A percentile compares a stretch with the other conserved stretches of the same genome.
These are phyloP conservation scores for Ischnura elegans DNA, from an alignment of 2,888 invertebrate species.

Conservation along the genomic window DNA sequence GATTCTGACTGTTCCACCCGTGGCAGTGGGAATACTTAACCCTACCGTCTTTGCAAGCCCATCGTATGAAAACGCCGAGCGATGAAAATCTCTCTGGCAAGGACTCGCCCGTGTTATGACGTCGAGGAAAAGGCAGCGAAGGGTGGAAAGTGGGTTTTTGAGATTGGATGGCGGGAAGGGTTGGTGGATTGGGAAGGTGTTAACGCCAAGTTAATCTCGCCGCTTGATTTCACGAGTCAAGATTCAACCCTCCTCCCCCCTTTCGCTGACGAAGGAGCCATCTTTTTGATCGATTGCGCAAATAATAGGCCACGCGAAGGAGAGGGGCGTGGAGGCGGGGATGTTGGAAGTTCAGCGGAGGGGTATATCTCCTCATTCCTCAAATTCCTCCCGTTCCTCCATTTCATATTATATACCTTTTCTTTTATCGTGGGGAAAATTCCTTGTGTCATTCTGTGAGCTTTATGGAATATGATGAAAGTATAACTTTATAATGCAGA, in stretches of 20 bases:
- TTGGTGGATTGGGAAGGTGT: background rate
- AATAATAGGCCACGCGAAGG: background rate
- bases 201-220: conserved; percentile 18
- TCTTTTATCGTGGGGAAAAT: too few relatives aligned
- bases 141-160: background rate
- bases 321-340: background rate
- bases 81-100: too few relatives aligned
- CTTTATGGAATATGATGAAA: too few relatives aligned
- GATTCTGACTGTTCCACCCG: background rate
- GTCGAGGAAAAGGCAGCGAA: too few relatives aligned
- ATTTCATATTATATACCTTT: too few relatives aligned
- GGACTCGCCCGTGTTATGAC: too few relatives aligned
- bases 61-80: too few relatives aligned
- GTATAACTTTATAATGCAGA: too few relatives aligned
- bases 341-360: background rate
- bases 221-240: background rate
- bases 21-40: background rate
- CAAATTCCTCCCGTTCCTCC: too few relatives aligned
- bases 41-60: too few relatives aligned
- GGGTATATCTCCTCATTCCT: too few relatives aligned
- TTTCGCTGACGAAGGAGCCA: background rate
- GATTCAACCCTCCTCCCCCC: background rate
- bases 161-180: background rate
- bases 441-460: too few relatives aligned
- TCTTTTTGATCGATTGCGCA: background rate